Base-by-base conservation (phyloP, 1,140 invertebrate genomes). In the Drosophila equinoxialis region DNA sequence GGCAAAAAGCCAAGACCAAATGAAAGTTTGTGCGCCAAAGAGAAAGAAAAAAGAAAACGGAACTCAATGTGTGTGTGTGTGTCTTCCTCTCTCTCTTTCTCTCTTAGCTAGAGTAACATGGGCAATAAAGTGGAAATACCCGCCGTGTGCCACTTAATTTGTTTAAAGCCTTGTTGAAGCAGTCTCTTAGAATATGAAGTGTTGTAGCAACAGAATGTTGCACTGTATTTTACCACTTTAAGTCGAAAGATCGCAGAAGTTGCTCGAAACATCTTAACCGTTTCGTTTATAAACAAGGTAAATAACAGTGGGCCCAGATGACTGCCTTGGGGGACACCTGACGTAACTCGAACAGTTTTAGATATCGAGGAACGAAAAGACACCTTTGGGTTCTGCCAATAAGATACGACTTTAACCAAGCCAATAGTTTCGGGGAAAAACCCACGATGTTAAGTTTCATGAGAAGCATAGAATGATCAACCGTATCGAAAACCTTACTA, bases 121-220 rank as follows among this genome's bases (percentile, higher is more conserved):
- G 64, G 59, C 64, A 75, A 79, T 79, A 79, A 79, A 76, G 68
- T 79, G 65, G 8, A 79, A 79, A 79, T 79, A 54, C 70, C 68
- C 74, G 62, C 81, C 71, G 74, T 85, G 81, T 68, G 81, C 81
- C 81, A 85, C 81, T 85, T 85, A 85, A 85, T 85, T 85, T 85
- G 58, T 69, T 85, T 85, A 85, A 85, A 77, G 74, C 76, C 60
- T 54, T 51, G 76, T 76, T 67, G 61, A 76, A 82, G 73, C 62
- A 74, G 68, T 66, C 63, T 42, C 35, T 61, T 20, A 51, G 45
- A 51, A 51, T 51, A 51, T 51, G 10, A 11, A 51, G 45, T 51
- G 45, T 23, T 23, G 45, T 51, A 23, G 45, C 7, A 51, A 51
- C 17, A 20, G 45, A 51, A 23, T 23, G 45, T 8, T 23, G 8